Conservation (phyloP, 2,113 vertebrate species). For the Glaucomys volans region DNA sequence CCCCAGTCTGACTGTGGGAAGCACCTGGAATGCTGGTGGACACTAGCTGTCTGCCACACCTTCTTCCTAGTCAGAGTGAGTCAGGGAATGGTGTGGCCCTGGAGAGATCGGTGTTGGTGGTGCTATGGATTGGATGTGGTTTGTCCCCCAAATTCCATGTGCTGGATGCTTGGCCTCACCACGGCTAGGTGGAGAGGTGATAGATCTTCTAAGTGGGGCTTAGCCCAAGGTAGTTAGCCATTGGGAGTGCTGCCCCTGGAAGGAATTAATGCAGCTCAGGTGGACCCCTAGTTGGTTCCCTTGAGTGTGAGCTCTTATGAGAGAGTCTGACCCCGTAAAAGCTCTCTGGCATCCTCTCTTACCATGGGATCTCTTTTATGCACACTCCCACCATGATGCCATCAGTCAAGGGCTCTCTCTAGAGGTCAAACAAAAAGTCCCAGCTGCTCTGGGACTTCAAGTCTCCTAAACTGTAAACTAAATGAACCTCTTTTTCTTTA, state of each 20-base stretch:
- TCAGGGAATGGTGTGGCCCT: neutral
- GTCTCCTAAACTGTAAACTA: neutral
- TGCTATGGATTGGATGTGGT: neutral
- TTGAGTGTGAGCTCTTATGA: neutral
- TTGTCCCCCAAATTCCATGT: neutral
- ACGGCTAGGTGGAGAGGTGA: neutral
- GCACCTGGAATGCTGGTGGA: rapidly evolving
- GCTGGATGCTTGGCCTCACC: too few species aligned
- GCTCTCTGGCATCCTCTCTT: neutral
- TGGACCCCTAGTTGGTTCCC: neutral
- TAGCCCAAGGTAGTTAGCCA: neutral
- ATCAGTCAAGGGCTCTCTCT: too few species aligned
- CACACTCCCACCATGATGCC: neutral
- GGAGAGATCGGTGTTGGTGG: neutral
- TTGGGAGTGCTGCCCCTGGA: neutral
- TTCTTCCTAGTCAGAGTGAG: neutral
- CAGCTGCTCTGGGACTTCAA: neutral
- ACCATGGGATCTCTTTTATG: neutral
- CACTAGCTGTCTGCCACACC: neutral
- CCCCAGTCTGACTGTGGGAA: neutral
- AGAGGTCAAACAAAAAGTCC: neutral
- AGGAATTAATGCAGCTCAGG: neutral
- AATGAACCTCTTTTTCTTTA: neutral
- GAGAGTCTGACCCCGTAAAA: neutral
- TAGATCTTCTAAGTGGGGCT: neutral